Evolutionary conservation across 92 coral and sea anemone species (phyloP).

Genomic region (Heliopora coerulea): DNA sequence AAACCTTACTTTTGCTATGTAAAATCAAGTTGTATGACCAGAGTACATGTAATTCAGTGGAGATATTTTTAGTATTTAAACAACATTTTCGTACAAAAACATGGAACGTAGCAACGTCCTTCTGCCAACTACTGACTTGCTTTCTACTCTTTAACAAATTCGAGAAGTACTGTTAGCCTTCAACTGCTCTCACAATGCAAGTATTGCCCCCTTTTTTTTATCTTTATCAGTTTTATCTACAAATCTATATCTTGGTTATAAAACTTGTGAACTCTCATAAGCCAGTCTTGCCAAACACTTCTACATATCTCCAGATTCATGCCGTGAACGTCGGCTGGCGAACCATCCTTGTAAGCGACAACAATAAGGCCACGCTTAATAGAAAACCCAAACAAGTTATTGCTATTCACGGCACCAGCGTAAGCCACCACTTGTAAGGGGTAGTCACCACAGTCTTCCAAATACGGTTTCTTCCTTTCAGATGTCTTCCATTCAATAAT

Average conservation of each 20-base stretch:
- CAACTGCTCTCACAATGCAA: no score
- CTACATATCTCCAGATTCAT: slow-evolving; percentile 75
- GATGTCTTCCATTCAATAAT: slow-evolving; percentile 98
- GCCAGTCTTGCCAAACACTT: slow-evolving; percentile 82
- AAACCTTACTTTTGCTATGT: no score
- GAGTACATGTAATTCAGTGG: no score
- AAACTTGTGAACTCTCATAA: slow-evolving; percentile 60
- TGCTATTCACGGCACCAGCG: slow-evolving; percentile 91
- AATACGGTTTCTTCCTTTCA: slow-evolving; percentile 55
- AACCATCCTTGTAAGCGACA: slow-evolving; percentile 82
- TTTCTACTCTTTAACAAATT: no score
- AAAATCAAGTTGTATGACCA: no score
- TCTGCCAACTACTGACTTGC: no score
- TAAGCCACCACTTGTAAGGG: slow-evolving; percentile 93
- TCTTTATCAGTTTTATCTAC: background rate
- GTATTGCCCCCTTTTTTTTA: no score
- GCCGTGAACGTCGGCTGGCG: slow-evolving; percentile 85
- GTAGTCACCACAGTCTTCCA: slow-evolving; percentile 76
- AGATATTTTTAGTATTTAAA: no score
- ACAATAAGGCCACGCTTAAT: slow-evolving; percentile 61
- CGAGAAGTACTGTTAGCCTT: no score
- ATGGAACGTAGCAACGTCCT: no score
- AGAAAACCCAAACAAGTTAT: slow-evolving; percentile 41
- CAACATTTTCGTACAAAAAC: no score
- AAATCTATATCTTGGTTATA: background rate